A percentile compares a stretch with the other conserved stretches of the same genome.
Conservation (phyloP, 1,140 invertebrate species). For the Oedothorax gibbosus region DNA sequence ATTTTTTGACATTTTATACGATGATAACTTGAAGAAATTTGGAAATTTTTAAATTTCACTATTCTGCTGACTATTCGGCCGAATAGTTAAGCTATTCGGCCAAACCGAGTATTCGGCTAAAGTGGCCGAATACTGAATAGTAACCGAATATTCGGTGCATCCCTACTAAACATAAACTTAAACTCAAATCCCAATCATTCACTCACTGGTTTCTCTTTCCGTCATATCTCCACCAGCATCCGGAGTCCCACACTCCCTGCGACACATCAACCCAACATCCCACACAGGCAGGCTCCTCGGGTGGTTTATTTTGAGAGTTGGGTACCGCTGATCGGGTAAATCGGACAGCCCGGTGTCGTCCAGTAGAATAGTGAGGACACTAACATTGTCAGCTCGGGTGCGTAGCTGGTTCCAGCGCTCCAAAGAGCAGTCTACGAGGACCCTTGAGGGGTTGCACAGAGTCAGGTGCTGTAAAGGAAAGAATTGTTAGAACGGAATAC, state of each 20-base stretch:
- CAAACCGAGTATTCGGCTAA: no score
- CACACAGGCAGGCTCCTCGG: slow-evolving; percentile 42
- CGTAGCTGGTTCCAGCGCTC: slow-evolving; percentile 77
- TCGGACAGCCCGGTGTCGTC: slow-evolving; percentile 78
- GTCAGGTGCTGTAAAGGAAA: slow-evolving; percentile 63
- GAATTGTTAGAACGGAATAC: background rate
- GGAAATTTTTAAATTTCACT: no score
- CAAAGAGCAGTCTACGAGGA: slow-evolving; percentile 87
- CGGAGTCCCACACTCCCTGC: background rate
- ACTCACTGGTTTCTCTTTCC: background rate
- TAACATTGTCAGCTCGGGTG: slow-evolving; percentile 94
- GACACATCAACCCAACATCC: slow-evolving; percentile 17
- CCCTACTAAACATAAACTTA: no score
- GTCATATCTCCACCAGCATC: background rate
- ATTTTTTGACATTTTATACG: no score
- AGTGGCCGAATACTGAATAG: no score
- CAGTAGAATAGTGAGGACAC: slow-evolving; percentile 90
- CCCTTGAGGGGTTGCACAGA: slow-evolving; percentile 93
- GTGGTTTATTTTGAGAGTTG: slow-evolving; percentile 45
- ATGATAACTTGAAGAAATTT: no score
- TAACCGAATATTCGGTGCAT: no score
- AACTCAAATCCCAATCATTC: no score
- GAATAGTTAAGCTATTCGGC: no score
- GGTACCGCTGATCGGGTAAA: slow-evolving; percentile 20
- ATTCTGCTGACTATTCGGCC: no score